Evolutionary conservation across 2,888 invertebrate genomes (phyloP).

Genomic region (Schizotus pectinicornis): DNA sequence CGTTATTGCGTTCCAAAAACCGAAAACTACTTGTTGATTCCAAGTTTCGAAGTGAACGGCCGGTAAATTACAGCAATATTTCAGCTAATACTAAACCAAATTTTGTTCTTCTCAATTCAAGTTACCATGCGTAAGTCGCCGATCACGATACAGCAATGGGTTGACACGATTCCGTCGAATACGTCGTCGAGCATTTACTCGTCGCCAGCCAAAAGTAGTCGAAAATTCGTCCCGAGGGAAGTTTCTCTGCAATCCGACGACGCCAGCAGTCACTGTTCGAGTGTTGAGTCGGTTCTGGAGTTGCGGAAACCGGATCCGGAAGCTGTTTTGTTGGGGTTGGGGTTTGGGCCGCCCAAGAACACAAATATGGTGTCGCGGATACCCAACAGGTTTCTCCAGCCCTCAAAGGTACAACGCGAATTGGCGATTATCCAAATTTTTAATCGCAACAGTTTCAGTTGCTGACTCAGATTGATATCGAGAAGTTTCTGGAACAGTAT

Average conservation of each 20-base stretch:
- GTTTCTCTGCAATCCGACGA: slow-evolving; percentile 58
- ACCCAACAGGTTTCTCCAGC: slow-evolving; percentile 81
- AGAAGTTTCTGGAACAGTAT: slow-evolving; percentile 55
- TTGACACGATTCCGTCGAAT: slow-evolving; percentile 58
- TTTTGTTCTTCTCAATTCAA: not conserved
- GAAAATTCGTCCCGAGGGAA: slow-evolving; percentile 50
- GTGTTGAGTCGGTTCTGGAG: slow-evolving; percentile 83
- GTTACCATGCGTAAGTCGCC: slow-evolving; percentile 64
- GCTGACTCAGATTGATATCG: slow-evolving; percentile 52
- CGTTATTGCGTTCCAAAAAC: too few relatives aligned
- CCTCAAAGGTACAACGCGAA: slow-evolving; percentile 68
- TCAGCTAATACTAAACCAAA: not conserved
- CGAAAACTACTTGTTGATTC: not conserved
- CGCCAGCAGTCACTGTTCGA: slow-evolving; percentile 71
- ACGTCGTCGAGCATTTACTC: slow-evolving; percentile 16
- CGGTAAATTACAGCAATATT: not conserved
- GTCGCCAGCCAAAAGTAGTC: slow-evolving; percentile 27
- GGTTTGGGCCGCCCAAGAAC: slow-evolving; percentile 76
- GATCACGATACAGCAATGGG: slow-evolving; percentile 75
- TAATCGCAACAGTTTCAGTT: slow-evolving; percentile 43
- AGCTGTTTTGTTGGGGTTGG: slow-evolving; percentile 80
- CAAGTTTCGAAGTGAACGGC: not conserved
- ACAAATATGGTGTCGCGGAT: slow-evolving; percentile 77
- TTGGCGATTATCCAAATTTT: not conserved
- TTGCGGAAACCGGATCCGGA: slow-evolving; percentile 88